Evolutionary conservation across 2,797 vertebrate genomes (phyloP).

Genomic region (Microchirus variegatus): DNA sequence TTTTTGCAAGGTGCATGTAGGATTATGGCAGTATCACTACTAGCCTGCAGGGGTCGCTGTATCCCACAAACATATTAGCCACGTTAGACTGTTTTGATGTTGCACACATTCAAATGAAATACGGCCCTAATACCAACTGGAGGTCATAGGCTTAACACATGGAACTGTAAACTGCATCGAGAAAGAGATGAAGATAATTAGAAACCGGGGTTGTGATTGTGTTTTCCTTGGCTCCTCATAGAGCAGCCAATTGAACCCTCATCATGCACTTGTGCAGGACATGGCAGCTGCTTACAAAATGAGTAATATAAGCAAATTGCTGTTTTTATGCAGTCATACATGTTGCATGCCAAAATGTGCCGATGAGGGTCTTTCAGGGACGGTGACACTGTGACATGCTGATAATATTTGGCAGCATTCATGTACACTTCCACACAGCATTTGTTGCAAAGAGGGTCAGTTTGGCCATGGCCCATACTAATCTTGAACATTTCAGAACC

Average conservation of each 20-base stretch:
- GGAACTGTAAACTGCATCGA: conserved; percentile 14
- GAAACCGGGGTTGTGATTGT: conserved; percentile 15
- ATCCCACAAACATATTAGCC: conserved; percentile 20
- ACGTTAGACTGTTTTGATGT: conserved; percentile 23
- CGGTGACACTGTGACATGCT: conserved; percentile 41
- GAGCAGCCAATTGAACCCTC: conserved; percentile 28
- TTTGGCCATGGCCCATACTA: conserved; percentile 28
- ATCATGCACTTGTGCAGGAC: conserved; percentile 20
- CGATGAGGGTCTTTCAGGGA: conserved; percentile 43
- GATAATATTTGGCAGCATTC: conserved; percentile 38
- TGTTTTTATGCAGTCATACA: conserved; percentile 42
- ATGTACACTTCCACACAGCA: conserved; percentile 6
- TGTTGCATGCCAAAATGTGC: conserved; percentile 6
- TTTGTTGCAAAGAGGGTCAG: conserved; percentile 12
- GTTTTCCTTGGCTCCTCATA: conserved; percentile 9
- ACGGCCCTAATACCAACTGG: conserved; percentile 7
- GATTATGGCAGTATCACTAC: conserved; percentile 3
- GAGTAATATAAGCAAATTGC: conserved; percentile 60
- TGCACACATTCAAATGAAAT: conserved; percentile 17
- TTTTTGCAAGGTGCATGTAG: too few relatives aligned
- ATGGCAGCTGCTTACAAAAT: conserved; percentile 38
- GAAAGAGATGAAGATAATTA: conserved; percentile 24
- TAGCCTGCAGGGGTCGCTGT: conserved; percentile 66
- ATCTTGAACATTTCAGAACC: conserved; percentile 23
- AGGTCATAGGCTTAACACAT: conserved; percentile 23